Base-by-base conservation (phyloP, 1,140 invertebrate genomes). In the Drosophila trapezifrons region DNA sequence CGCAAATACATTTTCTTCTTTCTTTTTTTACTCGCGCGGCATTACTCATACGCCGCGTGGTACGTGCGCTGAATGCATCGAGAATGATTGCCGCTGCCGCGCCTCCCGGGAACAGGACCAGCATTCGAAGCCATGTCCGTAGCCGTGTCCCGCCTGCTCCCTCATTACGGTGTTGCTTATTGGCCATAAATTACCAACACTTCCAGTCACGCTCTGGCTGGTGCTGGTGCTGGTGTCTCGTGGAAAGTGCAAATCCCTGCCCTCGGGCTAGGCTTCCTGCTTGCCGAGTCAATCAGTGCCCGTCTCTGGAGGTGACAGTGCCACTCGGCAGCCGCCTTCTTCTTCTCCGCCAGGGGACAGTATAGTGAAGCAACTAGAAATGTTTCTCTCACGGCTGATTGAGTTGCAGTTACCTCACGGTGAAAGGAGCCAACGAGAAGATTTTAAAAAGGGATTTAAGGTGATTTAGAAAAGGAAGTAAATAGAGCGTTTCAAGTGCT, bases 101-200 rank as follows among this genome's bases (percentile, higher is more conserved):
- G 22, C 42, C 57, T 37, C 49, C 22, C 27, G 72, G 51, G 43
- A 46, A 25, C 43, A 52, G 32, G 29, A 52, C 59, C 43, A 22
- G 38, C 43, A 49, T 35, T 15, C 17, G 18, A 35, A 22, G 29
- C 22, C 58, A 32, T 32, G 47, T 51, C 10, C 25, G 22, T 25
- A 27, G 27, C 27, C 27, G 4, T 35, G 20, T 45, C 25, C 37
- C 38, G 55, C 40, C 57, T 17, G 46, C 67, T 37, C 17, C 71
- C 71, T 75, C 71, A 75, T 75, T 75, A 75, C 71, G 51, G 59
- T 65, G 40, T 75, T 74, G 52, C 71, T 75, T 75, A 75, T 75
- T 75, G 71, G 51, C 71, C 72, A 75, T 75, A 75, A 75, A 75
- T 75, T 75, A 75, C 71, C 43, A 54, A 65, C 45, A 38, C 51